Conservation (phyloP, 2,113 vertebrate species). For the Scatophagus argus region DNA sequence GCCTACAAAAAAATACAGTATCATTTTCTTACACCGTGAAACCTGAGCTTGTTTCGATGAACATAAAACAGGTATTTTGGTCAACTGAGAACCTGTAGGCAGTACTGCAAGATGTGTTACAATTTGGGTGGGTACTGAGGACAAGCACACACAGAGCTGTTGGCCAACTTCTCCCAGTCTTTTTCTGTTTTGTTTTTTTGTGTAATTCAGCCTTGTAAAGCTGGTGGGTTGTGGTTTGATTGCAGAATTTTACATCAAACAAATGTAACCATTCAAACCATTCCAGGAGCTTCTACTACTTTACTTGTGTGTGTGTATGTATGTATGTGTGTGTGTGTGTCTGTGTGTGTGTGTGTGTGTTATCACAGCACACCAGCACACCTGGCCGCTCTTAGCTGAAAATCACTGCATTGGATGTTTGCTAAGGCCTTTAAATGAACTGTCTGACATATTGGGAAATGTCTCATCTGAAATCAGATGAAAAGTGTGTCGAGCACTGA, state of each 20-base stretch:
- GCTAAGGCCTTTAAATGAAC: conserved; percentile 17
- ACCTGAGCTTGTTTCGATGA: conserved; percentile 49
- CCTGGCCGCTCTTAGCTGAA: background rate
- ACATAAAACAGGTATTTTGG: conserved; percentile 36
- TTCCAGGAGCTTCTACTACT: background rate
- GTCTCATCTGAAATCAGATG: conserved; percentile 1
- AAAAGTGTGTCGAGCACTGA: background rate
- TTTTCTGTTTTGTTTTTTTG: conserved; percentile 10
- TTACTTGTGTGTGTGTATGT: too few relatives aligned
- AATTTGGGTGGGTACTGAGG: background rate
- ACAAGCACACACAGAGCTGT: conserved; percentile 2
- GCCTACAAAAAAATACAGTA: conserved; percentile 7
- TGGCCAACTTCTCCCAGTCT: background rate
- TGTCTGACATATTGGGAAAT: conserved; percentile 28
- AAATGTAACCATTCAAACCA: too few relatives aligned
- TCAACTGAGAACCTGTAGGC: background rate
- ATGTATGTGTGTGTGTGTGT: background rate
- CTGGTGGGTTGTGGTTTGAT: background rate
- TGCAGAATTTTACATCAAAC: background rate
- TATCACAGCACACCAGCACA: background rate
- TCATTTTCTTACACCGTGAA: conserved; percentile 30
- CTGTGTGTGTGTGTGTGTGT: background rate
- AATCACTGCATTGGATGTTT: background rate
- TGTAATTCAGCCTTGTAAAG: background rate
- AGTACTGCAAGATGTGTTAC: background rate